Base-by-base conservation (phyloP, 1,140 invertebrate species). In the Drosophila bocki region DNA sequence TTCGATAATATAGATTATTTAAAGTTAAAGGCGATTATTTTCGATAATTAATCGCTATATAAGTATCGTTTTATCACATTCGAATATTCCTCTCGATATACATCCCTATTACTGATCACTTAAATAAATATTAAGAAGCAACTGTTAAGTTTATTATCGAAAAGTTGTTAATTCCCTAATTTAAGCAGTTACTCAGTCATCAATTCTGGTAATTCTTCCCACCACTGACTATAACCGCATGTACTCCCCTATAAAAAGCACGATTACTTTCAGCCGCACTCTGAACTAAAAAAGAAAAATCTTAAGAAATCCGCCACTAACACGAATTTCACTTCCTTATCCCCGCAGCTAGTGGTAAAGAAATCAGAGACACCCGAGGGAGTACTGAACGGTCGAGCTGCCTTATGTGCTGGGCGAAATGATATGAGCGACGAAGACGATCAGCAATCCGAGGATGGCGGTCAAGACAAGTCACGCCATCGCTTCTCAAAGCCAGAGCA, bases 371-470 rank as follows among this genome's bases (percentile, higher is more conserved):
- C 95, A 59, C 91, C 87, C 7, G 81, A 91, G 33, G 61, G 93
- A 54, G 96, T 98, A 61, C 94, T 98, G 37, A 96, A 96, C 88
- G 97, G 97, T 37, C 93, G 96, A 59, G 97, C 96, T 91, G 97
- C 97, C 3, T 91, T 97, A 8, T 95, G 95, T 70, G 96, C 96
- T 12, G 96, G 96, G 68, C 93, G 95, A 56, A 95, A 96, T 88
- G 96, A 97, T 82, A 94, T 97, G 80, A 96, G 95, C 17, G 96
- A 96, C 15, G 95, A 95, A 22, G 96, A 96, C 7, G 95, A 95
- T 17, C 96, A 96, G 45, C 93, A 93, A 13, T 80, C 70, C 13
- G 78, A 91, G n/a, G 93, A 93, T 47, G 82, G 74, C 1, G 78
- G 91, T 15, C 93, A 94, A 56, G 63, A 77, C 13, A 87, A 80